Conservation (phyloP, 2,113 vertebrate genomes). For the Caranx melampygus region DNA sequence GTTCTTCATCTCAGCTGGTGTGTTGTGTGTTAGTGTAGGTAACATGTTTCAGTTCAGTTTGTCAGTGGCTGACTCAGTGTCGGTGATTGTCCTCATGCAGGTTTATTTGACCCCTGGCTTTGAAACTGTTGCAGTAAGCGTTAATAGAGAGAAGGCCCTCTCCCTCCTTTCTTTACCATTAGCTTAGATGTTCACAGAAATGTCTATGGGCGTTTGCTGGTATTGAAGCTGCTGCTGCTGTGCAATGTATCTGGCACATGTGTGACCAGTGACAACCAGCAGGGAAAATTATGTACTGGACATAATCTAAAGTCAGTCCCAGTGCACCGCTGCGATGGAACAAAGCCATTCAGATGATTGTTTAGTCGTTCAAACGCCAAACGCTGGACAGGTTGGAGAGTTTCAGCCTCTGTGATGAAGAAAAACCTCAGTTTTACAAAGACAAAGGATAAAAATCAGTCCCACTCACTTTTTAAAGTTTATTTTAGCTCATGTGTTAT, state of each 20-base stretch:
- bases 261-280: not conserved
- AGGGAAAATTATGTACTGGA: conserved; percentile 10
- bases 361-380: not conserved
- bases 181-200: not conserved
- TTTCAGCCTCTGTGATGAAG: not conserved
- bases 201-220: not conserved
- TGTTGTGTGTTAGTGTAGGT: no score
- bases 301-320: not conserved
- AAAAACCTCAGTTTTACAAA: not conserved
- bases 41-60: no score
- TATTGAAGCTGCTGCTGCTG: not conserved
- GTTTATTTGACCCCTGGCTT: not conserved
- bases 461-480: not conserved
- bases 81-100: no score
- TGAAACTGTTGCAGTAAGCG: not conserved
- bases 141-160: not conserved
- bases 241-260: not conserved
- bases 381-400: not conserved
- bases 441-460: not conserved
- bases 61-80: no score
- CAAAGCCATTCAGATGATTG: not conserved
- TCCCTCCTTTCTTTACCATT: not conserved
- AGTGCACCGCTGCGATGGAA: not conserved
- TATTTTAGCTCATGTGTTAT: not conserved
- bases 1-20: no score